Conservation (phyloP, 2,113 vertebrate species). For the Felis chaus region DNA sequence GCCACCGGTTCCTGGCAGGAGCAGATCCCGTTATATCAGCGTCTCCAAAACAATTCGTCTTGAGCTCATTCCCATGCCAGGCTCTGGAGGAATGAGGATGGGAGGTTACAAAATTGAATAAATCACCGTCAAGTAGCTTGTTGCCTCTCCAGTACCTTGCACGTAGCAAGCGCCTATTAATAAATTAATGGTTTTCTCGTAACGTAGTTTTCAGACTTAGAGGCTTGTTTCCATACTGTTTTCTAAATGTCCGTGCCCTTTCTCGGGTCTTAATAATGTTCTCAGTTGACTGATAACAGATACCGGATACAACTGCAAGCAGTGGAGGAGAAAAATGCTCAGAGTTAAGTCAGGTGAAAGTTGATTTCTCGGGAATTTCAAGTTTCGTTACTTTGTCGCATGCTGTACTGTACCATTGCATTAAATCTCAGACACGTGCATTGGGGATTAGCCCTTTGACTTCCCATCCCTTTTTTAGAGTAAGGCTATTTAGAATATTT, state of each 20-base stretch:
- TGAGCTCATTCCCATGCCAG: background rate
- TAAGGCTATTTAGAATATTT: background rate
- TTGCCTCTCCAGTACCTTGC: background rate
- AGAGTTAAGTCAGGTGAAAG: background rate
- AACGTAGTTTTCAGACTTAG: background rate
- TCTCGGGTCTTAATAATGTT: background rate
- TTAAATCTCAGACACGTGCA: background rate
- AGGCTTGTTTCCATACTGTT: background rate
- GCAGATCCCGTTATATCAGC: accelerated
- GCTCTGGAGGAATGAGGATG: background rate
- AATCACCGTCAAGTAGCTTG: background rate
- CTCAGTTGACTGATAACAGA: background rate
- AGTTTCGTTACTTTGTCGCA: background rate
- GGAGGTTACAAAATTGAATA: background rate
- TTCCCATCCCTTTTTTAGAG: background rate
- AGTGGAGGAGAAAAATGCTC: background rate
- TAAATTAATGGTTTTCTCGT: background rate
- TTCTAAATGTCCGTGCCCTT: background rate
- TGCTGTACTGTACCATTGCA: background rate
- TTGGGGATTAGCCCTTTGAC: background rate
- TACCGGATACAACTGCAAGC: background rate
- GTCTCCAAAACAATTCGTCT: too few species aligned
- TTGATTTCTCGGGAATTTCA: background rate
- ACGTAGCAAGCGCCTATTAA: background rate
- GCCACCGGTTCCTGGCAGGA: too few species aligned